Evolutionary conservation across 2,113 vertebrate species (phyloP).

Genomic region (Piprites chloris): DNA sequence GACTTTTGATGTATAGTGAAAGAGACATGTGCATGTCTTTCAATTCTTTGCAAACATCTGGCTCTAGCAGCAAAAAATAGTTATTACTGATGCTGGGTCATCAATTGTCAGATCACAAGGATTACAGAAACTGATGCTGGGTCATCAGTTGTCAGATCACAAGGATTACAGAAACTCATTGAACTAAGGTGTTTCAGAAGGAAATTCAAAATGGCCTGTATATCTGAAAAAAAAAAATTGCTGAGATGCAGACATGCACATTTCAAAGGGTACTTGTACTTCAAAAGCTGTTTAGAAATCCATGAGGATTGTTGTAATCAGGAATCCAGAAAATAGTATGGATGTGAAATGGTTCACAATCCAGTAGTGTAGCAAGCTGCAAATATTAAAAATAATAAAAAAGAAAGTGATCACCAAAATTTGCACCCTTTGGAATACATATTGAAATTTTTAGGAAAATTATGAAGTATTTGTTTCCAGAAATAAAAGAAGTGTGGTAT

Average conservation of each 20-base stretch:
- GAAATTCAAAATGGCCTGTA: not conserved
- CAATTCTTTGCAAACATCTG: not conserved
- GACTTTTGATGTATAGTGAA: not conserved
- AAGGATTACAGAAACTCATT: not conserved
- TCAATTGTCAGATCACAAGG: not conserved
- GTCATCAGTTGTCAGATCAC: not conserved
- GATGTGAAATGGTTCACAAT: not conserved
- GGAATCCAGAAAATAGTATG: not conserved
- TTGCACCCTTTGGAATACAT: not conserved
- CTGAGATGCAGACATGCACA: not conserved
- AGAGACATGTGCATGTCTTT: not conserved
- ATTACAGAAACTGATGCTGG: not conserved
- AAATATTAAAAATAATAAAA: not conserved
- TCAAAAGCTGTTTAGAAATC: not conserved
- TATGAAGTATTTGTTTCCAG: not conserved
- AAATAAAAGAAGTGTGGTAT: not conserved
- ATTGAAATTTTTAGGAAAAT: not conserved
- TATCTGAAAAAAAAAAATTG: not conserved
- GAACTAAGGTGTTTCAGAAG: not conserved
- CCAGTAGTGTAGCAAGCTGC: not conserved
- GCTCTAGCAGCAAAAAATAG: not conserved
- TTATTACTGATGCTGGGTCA: not conserved
- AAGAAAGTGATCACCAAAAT: not conserved
- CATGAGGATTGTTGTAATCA: not conserved
- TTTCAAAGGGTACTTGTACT: not conserved